These are phyloP conservation scores for Heliconius melpomene DNA, from an alignment of 1,140 invertebrate genomes.

Conservation along the genomic window DNA sequence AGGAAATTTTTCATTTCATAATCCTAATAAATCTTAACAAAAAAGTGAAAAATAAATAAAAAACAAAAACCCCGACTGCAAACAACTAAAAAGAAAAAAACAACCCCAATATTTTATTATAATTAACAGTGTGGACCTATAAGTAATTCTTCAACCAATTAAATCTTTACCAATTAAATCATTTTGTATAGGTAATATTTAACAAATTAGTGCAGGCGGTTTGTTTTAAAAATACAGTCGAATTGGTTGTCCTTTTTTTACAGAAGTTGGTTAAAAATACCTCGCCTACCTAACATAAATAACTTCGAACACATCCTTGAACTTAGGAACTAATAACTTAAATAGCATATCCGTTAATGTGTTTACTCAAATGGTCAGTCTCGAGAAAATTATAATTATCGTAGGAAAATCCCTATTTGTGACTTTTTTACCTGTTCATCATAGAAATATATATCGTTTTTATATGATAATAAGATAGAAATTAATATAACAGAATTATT, in stretches of 20 bases:
- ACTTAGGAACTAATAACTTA: background rate
- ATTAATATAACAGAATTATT: background rate
- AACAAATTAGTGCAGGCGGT: background rate
- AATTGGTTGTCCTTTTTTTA: too few species aligned
- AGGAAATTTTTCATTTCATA: too few species aligned
- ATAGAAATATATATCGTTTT: background rate
- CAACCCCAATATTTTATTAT: too few species aligned
- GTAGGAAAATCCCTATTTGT: slow-evolving; percentile 1
- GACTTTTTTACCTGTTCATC: background rate
- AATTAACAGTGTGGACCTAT: too few species aligned
- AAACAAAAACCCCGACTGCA: too few species aligned
- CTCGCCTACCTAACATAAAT: background rate
- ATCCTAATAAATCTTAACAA: too few species aligned
- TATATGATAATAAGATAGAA: background rate
- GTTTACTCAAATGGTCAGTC: background rate
- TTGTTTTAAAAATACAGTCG: background rate
- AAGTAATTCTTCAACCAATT: too few species aligned
- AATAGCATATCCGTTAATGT: background rate
- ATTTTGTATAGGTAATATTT: too few species aligned
- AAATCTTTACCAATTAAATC: too few species aligned
- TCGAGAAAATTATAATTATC: background rate
- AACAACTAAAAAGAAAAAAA: too few species aligned
- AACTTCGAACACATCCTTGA: background rate
- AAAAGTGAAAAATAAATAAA: too few species aligned
- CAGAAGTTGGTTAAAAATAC: too few species aligned